Evolutionary conservation across 2,113 vertebrate genomes (phyloP).

Genomic region (Murina feae): DNA sequence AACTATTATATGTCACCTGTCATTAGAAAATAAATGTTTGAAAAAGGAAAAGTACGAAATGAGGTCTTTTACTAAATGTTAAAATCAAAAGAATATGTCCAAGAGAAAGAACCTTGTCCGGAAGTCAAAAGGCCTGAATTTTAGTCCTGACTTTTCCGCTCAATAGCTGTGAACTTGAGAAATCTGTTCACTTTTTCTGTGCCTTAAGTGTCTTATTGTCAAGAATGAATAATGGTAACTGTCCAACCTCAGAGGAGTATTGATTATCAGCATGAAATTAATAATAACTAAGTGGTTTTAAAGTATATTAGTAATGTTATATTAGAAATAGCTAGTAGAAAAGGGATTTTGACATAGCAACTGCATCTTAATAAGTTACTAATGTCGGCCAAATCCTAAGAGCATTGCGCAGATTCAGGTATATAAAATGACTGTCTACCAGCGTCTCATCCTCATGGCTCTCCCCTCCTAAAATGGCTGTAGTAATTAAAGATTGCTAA

Average conservation of each 20-base stretch:
- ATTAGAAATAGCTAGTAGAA: neutral
- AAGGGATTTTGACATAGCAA: neutral
- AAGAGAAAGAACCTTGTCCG: neutral
- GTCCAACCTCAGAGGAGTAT: neutral
- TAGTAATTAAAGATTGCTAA: conserved; percentile 17
- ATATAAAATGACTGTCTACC: neutral
- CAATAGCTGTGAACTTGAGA: neutral
- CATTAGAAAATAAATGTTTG: neutral
- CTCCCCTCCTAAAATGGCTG: neutral
- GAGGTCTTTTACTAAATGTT: neutral
- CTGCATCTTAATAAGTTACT: neutral
- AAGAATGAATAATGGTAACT: neutral
- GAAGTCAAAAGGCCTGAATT: conserved; percentile 3
- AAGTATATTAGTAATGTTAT: neutral
- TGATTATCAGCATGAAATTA: neutral
- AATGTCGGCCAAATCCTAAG: neutral
- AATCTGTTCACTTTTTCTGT: neutral
- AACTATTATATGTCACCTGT: neutral
- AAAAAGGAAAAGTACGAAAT: neutral
- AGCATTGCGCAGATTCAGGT: neutral
- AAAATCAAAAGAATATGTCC: neutral
- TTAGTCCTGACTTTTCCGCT: neutral
- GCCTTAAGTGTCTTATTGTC: neutral
- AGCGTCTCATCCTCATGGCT: neutral
- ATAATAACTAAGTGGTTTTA: neutral